Percentiles rank a stretch among this genome's conserved stretches.
These are phyloP conservation scores for Bradypodion ventrale DNA, from an alignment of 2,797 vertebrate genomes.

Conservation along the genomic window DNA sequence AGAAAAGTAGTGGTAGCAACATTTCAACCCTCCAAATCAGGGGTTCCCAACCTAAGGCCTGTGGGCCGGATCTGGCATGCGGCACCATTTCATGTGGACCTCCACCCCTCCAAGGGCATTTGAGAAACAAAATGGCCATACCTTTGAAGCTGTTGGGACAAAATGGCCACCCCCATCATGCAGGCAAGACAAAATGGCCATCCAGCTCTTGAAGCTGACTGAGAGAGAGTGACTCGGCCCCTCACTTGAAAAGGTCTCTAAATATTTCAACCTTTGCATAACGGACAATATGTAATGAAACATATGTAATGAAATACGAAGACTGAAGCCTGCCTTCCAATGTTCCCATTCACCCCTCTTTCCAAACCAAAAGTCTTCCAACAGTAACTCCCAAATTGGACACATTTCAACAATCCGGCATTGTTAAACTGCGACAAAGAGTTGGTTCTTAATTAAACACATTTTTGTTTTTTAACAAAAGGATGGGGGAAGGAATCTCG, in stretches of 20 bases:
- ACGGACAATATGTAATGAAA: constrained; percentile 35
- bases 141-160: too few relatives aligned
- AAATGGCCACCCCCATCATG: too few relatives aligned
- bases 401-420: constrained; percentile 54
- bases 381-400: constrained; percentile 23
- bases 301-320: background rate
- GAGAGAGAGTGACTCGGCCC: too few relatives aligned
- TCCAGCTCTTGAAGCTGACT: too few relatives aligned
- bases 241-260: too few relatives aligned
- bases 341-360: constrained; percentile 43
- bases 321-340: constrained; percentile 33
- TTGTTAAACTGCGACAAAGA: constrained; percentile 40
- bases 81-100: too few relatives aligned
- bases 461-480: constrained; percentile 19
- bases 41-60: too few relatives aligned
- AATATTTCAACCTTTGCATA: background rate
- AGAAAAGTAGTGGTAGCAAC: background rate
- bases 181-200: too few relatives aligned
- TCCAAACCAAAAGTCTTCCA: constrained; percentile 39
- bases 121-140: too few relatives aligned
- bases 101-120: too few relatives aligned
- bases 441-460: constrained; percentile 67
- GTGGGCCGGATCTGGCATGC: too few relatives aligned
- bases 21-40: background rate
- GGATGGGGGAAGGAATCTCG: background rate